These are phyloP conservation scores for Philereme transversata DNA, from an alignment of 2,888 invertebrate genomes.

Conservation along the genomic window DNA sequence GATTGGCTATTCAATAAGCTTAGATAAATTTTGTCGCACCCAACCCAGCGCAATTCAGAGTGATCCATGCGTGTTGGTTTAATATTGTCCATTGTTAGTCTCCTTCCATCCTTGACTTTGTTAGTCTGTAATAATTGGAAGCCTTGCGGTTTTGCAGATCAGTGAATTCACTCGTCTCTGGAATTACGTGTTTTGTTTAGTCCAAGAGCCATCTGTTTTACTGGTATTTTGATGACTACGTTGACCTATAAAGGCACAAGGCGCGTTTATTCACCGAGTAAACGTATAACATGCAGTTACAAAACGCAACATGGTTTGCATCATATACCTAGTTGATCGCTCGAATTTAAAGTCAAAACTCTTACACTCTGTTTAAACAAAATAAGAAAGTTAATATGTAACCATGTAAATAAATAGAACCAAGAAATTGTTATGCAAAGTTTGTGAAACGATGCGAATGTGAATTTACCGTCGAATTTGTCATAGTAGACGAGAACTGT, in stretches of 20 bases:
- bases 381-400: no score
- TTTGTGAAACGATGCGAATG: not conserved
- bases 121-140: constrained; percentile 34
- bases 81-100: constrained; percentile 37
- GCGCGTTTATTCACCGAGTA: constrained; percentile 31
- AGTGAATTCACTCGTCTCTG: constrained; percentile 33
- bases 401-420: no score
- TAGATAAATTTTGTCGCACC: constrained; percentile 26
- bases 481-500: not conserved
- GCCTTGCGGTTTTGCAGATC: constrained; percentile 47
- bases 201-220: constrained; percentile 40
- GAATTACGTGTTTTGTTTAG: constrained; percentile 38
- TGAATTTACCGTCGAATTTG: constrained; percentile 19
- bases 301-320: constrained; percentile 13
- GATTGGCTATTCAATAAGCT: constrained; percentile 24
- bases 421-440: no score
- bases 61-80: constrained; percentile 35
- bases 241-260: constrained; percentile 41
- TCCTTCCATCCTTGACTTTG: constrained; percentile 42
- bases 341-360: not conserved
- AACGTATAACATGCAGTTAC: constrained; percentile 27
- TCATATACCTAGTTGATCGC: not conserved
- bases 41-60: constrained; percentile 27
- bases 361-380: no score
- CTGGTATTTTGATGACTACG: constrained; percentile 41